Conservation (phyloP, 2,888 invertebrate species). For the Ennomos fuscantarius region DNA sequence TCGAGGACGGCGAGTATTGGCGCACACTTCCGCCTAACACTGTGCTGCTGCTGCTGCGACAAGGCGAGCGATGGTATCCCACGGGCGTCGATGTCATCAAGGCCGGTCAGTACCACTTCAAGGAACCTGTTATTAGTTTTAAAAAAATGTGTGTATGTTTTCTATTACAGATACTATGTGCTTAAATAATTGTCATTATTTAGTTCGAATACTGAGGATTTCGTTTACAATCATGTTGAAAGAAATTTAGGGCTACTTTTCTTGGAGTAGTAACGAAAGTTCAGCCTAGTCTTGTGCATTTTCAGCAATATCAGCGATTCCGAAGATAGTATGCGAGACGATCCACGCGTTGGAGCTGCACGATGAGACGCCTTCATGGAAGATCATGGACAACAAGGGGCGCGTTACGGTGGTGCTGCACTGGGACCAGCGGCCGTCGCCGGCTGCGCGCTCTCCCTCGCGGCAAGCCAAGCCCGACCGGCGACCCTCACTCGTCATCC, state of each 20-base stretch:
- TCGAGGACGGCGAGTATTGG: constrained; percentile 98
- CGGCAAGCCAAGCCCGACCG: constrained; percentile 82
- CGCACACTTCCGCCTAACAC: constrained; percentile 96
- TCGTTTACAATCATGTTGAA: no score
- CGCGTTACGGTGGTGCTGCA: constrained; percentile 98
- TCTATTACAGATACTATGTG: no score
- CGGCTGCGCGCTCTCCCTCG: constrained; percentile 83
- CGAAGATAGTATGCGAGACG: constrained; percentile 98
- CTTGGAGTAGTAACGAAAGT: not conserved
- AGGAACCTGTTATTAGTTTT: no score
- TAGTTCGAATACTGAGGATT: no score
- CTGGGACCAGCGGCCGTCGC: constrained; percentile 95
- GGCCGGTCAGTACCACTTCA: constrained; percentile 89
- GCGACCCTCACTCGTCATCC: constrained; percentile 90
- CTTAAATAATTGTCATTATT: no score
- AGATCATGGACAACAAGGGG: constrained; percentile 99
- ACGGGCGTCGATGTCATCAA: constrained; percentile 97
- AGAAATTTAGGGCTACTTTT: not conserved
- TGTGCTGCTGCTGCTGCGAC: constrained; percentile 93
- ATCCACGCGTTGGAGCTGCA: constrained; percentile 97
- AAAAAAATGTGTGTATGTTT: no score
- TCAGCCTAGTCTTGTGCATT: constrained; percentile 38
- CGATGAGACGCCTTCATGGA: constrained; percentile 99
- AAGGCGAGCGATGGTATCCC: constrained; percentile 97
- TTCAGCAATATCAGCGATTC: constrained; percentile 97